Base-by-base conservation (phyloP, 2,113 vertebrate species). In the Zootoca vivipara region DNA sequence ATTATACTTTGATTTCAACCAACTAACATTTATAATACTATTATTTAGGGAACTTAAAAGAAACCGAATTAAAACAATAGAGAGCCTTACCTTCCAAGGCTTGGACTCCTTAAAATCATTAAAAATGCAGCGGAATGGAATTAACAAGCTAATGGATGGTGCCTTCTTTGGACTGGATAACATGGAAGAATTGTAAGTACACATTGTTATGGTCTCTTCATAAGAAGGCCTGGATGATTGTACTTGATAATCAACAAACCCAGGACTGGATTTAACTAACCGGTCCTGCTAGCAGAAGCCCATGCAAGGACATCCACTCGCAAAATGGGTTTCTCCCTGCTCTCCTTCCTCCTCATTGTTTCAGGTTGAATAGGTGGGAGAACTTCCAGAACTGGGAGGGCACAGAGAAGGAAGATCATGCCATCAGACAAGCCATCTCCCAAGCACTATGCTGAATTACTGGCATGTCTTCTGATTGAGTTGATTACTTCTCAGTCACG, bases 61-160 rank as follows among this genome's bases (percentile, higher is more conserved):
- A 77, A 99, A 99, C 95, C 97, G 97, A 90, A 99, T 99, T 95
- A 98, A 98, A 95, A 95, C 96, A 82, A 98, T 99, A 90, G 99
- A 99, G 94, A 98, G 99, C 64, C 97, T 99, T 64, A 99, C 98
- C 4, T 99, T 99, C 95, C 99, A 99, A 96, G 99, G 98, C 6
- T 97, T 99, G 95, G 98, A 99, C 28, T 97, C 98, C 28, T 95
- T 99, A 89, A 98, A 97, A 91, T 98, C 98, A 35, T 96, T 99
- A 94, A 99, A 99, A 96, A 97, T 99, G 98, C 99, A 99, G 86
- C 97, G 98, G 90, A 99, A 99, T 87, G 98, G 98, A 92, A 98
- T 99, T 92, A 97, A 96, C 78, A 98, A 97, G 95, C 97, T 99
- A 56, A 99, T 99, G 98, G 99, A 99, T 82, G 99, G 98, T 83